phyloP scores from a whole-genome alignment of 2,113 vertebrate genomes.

The Neogobius melanostomus region DNA sequence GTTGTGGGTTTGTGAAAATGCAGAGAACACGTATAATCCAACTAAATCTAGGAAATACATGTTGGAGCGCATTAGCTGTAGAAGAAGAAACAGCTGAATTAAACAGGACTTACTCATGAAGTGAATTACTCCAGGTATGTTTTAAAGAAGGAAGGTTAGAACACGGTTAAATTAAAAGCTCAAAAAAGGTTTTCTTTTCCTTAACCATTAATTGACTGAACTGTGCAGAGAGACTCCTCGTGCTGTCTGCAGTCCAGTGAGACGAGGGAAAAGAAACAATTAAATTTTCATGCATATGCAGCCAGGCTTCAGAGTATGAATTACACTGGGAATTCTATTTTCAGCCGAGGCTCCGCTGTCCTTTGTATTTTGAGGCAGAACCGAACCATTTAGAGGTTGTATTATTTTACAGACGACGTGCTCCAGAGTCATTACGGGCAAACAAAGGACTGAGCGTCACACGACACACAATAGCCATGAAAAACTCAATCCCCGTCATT shows the following conservation, averaged over 20 bases:
- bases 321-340: conserved; percentile 44
- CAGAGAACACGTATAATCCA: no score
- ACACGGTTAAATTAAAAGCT: background rate
- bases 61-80: no score
- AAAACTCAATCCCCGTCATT: conserved; percentile 11
- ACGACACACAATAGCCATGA: conserved; percentile 17
- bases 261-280: conserved; percentile 43
- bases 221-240: conserved; percentile 8
- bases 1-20: no score
- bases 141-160: no score
- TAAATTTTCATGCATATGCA: conserved; percentile 59
- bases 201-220: conserved; percentile 10
- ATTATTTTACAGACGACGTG: conserved; percentile 35
- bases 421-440: conserved; percentile 30
- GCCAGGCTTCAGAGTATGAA: conserved; percentile 25
- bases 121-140: no score
- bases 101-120: no score
- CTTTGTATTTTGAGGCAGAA: conserved; percentile 47
- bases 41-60: no score
- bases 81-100: no score
- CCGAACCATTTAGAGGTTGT: conserved; percentile 31
- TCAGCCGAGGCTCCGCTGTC: conserved; percentile 18
- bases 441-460: conserved; percentile 31
- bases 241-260: conserved; percentile 9
- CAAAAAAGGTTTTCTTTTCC: conserved; percentile 1